A percentile compares a stretch with the other conserved stretches of the same genome.
phyloP scores from a whole-genome alignment of 2,888 invertebrate genomes.

The Rhyacophila evoluta region DNA sequence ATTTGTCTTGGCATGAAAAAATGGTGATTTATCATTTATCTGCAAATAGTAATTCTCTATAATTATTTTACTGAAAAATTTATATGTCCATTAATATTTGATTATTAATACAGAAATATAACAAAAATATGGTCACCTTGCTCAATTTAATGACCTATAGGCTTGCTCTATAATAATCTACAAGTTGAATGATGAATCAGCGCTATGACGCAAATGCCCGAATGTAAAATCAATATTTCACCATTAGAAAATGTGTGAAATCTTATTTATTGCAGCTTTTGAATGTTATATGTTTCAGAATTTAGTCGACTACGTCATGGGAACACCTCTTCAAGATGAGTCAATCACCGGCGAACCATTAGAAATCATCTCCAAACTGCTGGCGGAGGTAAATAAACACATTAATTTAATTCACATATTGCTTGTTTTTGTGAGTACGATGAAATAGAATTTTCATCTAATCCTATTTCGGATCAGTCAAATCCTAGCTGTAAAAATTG shows the following conservation, averaged over 20 bases:
- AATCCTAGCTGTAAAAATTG: too few relatives aligned
- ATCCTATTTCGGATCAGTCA: too few relatives aligned
- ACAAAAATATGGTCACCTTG: too few relatives aligned
- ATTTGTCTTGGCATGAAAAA: too few relatives aligned
- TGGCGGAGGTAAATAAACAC: constrained; percentile 69
- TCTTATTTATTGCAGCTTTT: constrained; percentile 26
- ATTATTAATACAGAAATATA: too few relatives aligned
- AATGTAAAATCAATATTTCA: neutral
- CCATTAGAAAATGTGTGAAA: neutral
- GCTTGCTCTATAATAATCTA: neutral
- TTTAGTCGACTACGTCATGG: constrained; percentile 81
- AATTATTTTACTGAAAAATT: too few relatives aligned
- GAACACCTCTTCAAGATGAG: constrained; percentile 82
- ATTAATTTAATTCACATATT: too few relatives aligned
- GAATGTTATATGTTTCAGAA: constrained; percentile 64
- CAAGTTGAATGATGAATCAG: neutral
- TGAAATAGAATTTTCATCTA: too few relatives aligned
- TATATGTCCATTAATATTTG: too few relatives aligned
- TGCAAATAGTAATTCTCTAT: too few relatives aligned
- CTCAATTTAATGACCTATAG: neutral
- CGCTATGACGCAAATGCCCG: neutral
- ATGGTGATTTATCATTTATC: too few relatives aligned
- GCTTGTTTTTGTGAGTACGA: too few relatives aligned
- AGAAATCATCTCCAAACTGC: constrained; percentile 78
- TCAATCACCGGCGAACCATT: constrained; percentile 79